Conservation (phyloP, 2,797 vertebrate genomes). For the Knipowitschia caucasica region DNA sequence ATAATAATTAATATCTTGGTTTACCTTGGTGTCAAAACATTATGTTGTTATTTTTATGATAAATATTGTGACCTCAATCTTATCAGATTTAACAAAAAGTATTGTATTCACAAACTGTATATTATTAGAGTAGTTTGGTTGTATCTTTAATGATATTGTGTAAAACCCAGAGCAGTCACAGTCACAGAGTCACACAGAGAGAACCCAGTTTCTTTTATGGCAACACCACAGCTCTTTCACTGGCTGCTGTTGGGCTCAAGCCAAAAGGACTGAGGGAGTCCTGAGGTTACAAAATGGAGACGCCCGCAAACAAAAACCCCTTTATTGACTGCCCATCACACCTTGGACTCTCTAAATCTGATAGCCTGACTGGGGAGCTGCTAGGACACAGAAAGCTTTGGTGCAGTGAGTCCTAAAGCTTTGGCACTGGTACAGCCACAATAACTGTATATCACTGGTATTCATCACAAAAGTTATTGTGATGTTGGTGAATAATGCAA, state of each 20-base stretch:
- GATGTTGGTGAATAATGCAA: too few species aligned
- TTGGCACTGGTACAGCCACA: constrained; percentile 27
- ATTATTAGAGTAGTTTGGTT: neutral
- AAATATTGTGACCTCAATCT: too few species aligned
- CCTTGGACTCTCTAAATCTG: constrained; percentile 60
- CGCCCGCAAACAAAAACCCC: constrained; percentile 62
- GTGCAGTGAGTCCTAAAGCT: constrained; percentile 18
- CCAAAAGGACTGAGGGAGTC: constrained; percentile 61
- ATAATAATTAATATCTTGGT: too few species aligned
- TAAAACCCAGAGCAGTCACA: constrained; percentile 6
- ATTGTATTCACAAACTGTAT: too few species aligned
- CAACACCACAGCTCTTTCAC: constrained; percentile 53
- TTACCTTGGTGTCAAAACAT: too few species aligned
- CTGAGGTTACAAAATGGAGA: constrained; percentile 72
- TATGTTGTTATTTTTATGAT: too few species aligned
- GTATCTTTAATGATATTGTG: constrained; percentile 5
- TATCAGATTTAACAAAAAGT: too few species aligned
- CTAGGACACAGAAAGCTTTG: constrained; percentile 6
- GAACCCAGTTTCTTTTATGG: constrained; percentile 39
- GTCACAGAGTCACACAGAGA: constrained; percentile 28
- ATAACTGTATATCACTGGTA: constrained; percentile 6
- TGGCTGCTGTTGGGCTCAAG: constrained; percentile 49
- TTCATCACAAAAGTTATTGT: neutral
- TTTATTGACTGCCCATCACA: constrained; percentile 67
- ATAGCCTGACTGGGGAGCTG: constrained; percentile 49